Conservation (phyloP, 2,113 vertebrate species). For the Charadrius vociferus region DNA sequence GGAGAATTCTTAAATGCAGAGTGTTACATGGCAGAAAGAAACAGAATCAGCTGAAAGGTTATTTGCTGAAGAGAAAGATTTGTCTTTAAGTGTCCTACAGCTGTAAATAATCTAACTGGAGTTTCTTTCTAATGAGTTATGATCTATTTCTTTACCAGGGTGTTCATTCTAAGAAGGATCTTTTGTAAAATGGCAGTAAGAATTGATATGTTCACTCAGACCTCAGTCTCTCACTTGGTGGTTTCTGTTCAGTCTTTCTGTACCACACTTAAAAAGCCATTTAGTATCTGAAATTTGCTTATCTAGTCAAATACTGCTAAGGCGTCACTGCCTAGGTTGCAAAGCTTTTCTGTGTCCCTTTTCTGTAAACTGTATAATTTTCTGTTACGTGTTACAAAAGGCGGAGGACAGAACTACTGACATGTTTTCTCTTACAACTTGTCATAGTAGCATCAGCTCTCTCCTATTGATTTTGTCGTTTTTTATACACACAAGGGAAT, state of each 20-base stretch:
- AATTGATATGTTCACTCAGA: not conserved
- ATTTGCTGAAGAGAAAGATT: not conserved
- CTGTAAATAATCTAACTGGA: not conserved
- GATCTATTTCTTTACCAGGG: not conserved
- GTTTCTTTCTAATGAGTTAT: not conserved
- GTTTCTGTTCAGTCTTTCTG: not conserved
- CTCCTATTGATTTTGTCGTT: not conserved
- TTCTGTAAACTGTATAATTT: not conserved
- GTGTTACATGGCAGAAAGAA: not conserved
- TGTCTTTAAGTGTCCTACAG: not conserved
- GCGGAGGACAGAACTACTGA: not conserved
- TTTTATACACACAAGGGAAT: not conserved
- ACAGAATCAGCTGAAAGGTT: not conserved
- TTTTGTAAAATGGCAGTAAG: not conserved
- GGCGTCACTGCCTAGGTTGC: not conserved
- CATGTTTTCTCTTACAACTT: not conserved
- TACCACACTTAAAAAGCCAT: not conserved
- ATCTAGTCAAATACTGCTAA: not conserved
- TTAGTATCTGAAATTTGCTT: not conserved
- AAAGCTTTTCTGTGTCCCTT: not conserved
- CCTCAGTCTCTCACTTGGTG: not conserved
- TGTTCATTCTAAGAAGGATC: not conserved
- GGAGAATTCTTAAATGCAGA: constrained; percentile 6
- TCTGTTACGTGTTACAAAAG: not conserved
- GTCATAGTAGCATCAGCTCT: not conserved